Evolutionary conservation across 2,797 vertebrate genomes (phyloP).

Genomic region (Scolopax rusticola): DNA sequence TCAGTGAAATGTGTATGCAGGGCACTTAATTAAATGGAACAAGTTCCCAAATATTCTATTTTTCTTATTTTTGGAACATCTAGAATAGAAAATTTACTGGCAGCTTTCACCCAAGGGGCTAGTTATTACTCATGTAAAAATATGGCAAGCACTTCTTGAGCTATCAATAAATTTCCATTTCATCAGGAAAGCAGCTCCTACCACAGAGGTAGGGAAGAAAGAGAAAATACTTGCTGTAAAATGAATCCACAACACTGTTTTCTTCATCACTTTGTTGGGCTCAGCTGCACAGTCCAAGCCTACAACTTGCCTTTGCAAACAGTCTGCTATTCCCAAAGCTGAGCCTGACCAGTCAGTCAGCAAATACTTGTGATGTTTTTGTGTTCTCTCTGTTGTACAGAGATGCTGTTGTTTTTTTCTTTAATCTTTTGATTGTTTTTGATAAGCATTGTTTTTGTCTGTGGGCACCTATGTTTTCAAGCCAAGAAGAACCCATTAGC

Average conservation of each 20-base stretch:
- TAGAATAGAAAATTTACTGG: conserved; percentile 40
- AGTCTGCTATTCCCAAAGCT: neutral
- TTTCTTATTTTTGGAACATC: conserved; percentile 50
- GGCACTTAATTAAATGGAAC: conserved; percentile 48
- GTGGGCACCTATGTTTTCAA: conserved; percentile 22
- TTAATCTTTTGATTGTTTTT: conserved; percentile 67
- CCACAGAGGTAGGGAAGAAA: neutral
- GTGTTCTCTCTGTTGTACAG: conserved; percentile 46
- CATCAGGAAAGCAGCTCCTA: conserved; percentile 10
- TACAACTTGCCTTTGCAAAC: neutral
- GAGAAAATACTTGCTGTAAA: neutral
- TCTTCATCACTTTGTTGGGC: neutral
- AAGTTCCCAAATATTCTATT: conserved; percentile 40
- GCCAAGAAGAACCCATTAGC: conserved; percentile 51
- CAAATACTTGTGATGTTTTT: conserved; percentile 51
- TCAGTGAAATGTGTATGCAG: neutral
- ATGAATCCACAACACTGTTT: neutral
- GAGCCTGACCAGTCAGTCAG: neutral
- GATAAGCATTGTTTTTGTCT: conserved; percentile 70
- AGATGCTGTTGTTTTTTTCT: conserved; percentile 48
- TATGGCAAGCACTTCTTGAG: conserved; percentile 21
- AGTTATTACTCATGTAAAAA: conserved; percentile 47
- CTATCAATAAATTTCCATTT: conserved; percentile 54
- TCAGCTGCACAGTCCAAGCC: neutral
- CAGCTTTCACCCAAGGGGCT: conserved; percentile 16